Conservation (phyloP, 2,888 invertebrate species). For the Trachelus stipa region DNA sequence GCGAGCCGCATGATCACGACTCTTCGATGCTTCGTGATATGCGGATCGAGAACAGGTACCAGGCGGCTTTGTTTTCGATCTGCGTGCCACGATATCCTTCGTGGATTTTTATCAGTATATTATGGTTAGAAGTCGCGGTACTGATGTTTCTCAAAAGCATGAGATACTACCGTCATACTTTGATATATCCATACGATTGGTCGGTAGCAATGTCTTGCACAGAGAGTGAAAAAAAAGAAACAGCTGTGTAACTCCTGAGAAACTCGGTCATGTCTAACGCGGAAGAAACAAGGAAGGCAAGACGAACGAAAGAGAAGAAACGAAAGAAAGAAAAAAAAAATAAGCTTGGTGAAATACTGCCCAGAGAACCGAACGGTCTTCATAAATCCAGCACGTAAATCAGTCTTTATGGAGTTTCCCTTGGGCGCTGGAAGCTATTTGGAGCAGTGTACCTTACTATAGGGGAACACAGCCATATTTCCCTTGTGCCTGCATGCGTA, state of each 20-base stretch:
- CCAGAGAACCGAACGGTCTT: slow-evolving; percentile 61
- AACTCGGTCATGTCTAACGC: slow-evolving; percentile 2
- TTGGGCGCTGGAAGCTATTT: slow-evolving; percentile 31
- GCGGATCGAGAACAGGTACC: too few species aligned
- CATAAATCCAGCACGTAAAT: slow-evolving; percentile 63
- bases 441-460: slow-evolving; percentile 19
- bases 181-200: not conserved
- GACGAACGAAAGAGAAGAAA: not conserved
- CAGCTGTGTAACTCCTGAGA: not conserved
- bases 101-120: too few species aligned
- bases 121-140: too few species aligned
- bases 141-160: too few species aligned
- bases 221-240: not conserved
- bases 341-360: slow-evolving; percentile 51
- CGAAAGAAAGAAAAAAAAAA: not conserved
- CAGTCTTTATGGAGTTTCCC: slow-evolving; percentile 60
- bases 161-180: not conserved
- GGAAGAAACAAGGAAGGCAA: slow-evolving; percentile 33
- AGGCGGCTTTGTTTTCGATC: too few species aligned
- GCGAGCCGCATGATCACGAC: not conserved
- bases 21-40: not conserved
- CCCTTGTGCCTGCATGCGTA: not conserved
- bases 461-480: not conserved
- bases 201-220: too few species aligned
- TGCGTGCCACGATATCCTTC: too few species aligned